Conservation (phyloP, 1,140 invertebrate genomes). For the Cotesia vestalis region DNA sequence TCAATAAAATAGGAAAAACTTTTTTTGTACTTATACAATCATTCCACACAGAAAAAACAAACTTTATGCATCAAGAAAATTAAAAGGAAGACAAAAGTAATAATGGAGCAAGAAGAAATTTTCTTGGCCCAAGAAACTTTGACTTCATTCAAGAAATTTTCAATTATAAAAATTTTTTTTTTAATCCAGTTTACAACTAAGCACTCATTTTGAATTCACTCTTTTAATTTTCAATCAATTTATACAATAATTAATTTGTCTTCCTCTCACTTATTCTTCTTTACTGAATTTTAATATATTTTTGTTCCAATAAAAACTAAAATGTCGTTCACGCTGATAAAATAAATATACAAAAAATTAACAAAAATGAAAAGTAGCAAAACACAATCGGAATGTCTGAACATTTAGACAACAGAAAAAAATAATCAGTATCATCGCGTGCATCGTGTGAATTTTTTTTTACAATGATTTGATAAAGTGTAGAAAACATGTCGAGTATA, state of each 20-base stretch:
- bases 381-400: constrained; percentile 54
- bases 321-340: neutral
- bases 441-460: neutral
- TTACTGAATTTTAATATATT: neutral
- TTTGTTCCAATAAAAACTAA: constrained; percentile 10
- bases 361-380: constrained; percentile 19
- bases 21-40: too few relatives aligned
- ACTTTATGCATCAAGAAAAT: too few relatives aligned
- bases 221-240: neutral
- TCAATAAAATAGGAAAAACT: too few relatives aligned
- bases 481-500: neutral
- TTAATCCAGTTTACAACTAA: constrained; percentile 17
- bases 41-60: too few relatives aligned
- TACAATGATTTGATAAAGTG: constrained; percentile 5
- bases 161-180: constrained; percentile 43
- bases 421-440: constrained; percentile 7
- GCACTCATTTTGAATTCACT: neutral
- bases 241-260: constrained; percentile 20
- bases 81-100: too few relatives aligned
- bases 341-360: neutral
- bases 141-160: too few relatives aligned
- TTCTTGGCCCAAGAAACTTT: too few relatives aligned
- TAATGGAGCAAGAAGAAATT: too few relatives aligned
- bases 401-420: constrained; percentile 39
- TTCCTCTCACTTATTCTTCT: neutral